phyloP scores from a whole-genome alignment of 2,888 invertebrate genomes.

The Malthinus seriepunctatus region DNA sequence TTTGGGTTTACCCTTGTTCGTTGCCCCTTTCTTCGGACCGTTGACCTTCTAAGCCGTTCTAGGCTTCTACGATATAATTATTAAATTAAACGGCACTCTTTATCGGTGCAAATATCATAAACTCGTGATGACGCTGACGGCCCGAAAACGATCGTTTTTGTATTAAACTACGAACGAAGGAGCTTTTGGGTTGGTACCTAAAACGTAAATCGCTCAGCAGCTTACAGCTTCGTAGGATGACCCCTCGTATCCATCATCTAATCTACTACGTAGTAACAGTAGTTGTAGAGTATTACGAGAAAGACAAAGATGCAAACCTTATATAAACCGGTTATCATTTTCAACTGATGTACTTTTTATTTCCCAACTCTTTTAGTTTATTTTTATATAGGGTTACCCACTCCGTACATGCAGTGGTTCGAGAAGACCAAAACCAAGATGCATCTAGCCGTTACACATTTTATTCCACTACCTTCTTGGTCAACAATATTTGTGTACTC shows the following conservation, averaged over 20 bases:
- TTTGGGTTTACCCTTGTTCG: conserved; percentile 40
- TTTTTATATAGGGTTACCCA: conserved; percentile 50
- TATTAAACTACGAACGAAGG: no score
- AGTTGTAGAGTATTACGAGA: conserved; percentile 52
- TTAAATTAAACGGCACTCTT: conserved; percentile 32
- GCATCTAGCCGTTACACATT: conserved; percentile 33
- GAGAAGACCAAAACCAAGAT: conserved; percentile 40
- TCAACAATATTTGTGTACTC: conserved; percentile 44
- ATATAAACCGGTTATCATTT: conserved; percentile 53
- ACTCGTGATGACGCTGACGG: not conserved
- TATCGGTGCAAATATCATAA: conserved; percentile 32
- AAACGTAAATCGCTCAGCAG: conserved; percentile 16
- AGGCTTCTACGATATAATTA: conserved; percentile 37
- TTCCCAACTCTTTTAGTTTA: conserved; percentile 47
- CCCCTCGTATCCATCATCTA: conserved; percentile 44
- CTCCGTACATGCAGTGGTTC: conserved; percentile 48
- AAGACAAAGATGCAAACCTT: conserved; percentile 46
- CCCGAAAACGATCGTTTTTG: not conserved
- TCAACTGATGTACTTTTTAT: conserved; percentile 55
- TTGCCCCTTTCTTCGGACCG: conserved; percentile 42
- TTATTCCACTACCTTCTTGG: conserved; percentile 38
- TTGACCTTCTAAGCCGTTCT: conserved; percentile 42
- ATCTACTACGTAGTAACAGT: conserved; percentile 52
- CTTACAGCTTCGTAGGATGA: conserved; percentile 19
- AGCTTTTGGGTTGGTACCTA: conserved; percentile 2